A percentile compares a stretch with the other conserved stretches of the same genome.
phyloP scores from a whole-genome alignment of 2,888 invertebrate species.

The Petrolisthes cinctipes region DNA sequence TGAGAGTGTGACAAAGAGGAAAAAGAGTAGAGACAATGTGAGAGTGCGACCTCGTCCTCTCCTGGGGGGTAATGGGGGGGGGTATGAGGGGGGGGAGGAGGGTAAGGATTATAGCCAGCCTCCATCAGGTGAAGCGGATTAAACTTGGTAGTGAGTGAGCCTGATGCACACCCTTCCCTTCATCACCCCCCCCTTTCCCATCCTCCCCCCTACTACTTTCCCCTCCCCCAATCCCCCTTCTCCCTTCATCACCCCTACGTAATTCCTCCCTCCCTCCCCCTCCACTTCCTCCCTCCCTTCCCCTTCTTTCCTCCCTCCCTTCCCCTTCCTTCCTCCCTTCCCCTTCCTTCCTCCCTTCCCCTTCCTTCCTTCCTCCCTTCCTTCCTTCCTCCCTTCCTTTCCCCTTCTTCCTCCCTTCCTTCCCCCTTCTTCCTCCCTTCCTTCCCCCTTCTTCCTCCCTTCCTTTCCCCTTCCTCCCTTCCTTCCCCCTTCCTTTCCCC shows the following conservation, averaged over 20 bases:
- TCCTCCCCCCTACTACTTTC: background rate
- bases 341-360: background rate
- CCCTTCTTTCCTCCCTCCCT: conserved; percentile 5
- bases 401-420: background rate
- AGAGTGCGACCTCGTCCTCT: background rate
- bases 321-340: background rate
- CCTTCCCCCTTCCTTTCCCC: background rate
- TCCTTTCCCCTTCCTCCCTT: background rate
- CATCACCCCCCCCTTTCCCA: background rate
- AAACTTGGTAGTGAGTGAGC: too few relatives aligned
- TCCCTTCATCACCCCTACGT: background rate
- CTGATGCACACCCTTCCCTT: background rate
- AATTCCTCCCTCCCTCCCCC: background rate
- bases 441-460: background rate
- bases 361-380: background rate
- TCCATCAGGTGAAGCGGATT: too few relatives aligned
- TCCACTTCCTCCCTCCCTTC: background rate
- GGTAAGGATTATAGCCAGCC: too few relatives aligned
- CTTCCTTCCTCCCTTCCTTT: background rate
- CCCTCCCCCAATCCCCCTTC: background rate
- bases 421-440: background rate
- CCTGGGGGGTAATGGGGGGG: too few relatives aligned
- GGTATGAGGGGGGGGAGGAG: too few relatives aligned
- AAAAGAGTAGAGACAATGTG: too few relatives aligned
- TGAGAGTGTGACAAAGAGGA: too few relatives aligned